Evolutionary conservation across 2,888 invertebrate genomes (phyloP).

Genomic region (Chrysolina americana): DNA sequence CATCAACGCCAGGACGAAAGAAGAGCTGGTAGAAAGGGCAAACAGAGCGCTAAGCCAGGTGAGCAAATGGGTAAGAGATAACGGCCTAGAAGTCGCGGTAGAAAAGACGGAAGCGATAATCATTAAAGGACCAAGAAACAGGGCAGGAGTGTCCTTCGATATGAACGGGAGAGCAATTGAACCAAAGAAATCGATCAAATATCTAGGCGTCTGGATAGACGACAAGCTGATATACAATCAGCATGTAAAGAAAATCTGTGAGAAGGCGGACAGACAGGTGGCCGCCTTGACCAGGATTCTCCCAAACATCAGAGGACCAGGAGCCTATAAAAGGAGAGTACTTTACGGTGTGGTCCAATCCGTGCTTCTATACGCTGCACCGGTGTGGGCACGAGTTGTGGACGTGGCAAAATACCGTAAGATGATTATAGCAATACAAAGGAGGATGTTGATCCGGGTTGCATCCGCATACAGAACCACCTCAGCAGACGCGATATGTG

Average conservation of each 20-base stretch:
- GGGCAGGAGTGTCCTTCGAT: constrained; percentile 17
- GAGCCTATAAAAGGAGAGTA: constrained; percentile 26
- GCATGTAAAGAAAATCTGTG: constrained; percentile 18
- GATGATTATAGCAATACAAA: not conserved
- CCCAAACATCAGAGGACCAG: constrained; percentile 26
- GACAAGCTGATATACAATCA: too few species aligned
- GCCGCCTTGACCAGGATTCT: not conserved
- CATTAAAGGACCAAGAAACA: constrained; percentile 21
- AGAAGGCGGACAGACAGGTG: constrained; percentile 23
- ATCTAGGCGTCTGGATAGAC: constrained; percentile 33
- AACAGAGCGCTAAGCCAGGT: not conserved
- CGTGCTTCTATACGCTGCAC: constrained; percentile 40
- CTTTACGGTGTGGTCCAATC: constrained; percentile 34
- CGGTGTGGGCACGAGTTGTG: too few species aligned
- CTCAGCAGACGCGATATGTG: constrained; percentile 28
- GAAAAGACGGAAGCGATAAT: constrained; percentile 39
- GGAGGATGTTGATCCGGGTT: constrained; percentile 23
- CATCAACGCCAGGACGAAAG: not conserved
- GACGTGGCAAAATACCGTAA: too few species aligned
- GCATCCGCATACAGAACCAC: constrained; percentile 39
- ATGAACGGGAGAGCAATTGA: not conserved
- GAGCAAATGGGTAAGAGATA: constrained; percentile 3
- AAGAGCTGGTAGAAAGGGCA: not conserved
- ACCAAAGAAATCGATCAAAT: constrained; percentile 30
- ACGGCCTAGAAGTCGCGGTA: constrained; percentile 16